A percentile compares a stretch with the other conserved stretches of the same genome.
These are phyloP conservation scores for Phrynocephalus forsythii DNA, from an alignment of 2,797 vertebrate species.

Conservation along the genomic window DNA sequence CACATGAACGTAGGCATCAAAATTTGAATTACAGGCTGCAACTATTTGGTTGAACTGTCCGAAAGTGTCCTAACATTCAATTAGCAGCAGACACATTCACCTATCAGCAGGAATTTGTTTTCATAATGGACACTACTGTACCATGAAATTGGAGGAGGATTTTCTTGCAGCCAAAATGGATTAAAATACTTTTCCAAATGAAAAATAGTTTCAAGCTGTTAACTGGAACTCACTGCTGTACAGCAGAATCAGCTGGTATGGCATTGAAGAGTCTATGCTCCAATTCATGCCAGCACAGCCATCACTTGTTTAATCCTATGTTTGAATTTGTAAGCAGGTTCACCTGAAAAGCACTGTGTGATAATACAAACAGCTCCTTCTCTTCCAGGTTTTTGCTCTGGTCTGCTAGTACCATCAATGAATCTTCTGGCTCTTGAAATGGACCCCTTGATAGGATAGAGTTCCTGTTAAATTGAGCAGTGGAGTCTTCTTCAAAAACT, in stretches of 20 bases:
- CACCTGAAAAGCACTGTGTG: background rate
- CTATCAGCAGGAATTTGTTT: slow-evolving; percentile 60
- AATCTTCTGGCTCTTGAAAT: background rate
- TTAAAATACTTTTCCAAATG: slow-evolving; percentile 49
- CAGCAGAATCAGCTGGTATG: background rate
- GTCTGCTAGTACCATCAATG: background rate
- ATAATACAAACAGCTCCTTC: background rate
- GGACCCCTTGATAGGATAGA: background rate
- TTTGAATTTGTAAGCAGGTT: background rate
- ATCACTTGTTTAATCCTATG: background rate
- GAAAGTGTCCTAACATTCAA: slow-evolving; percentile 50
- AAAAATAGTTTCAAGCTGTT: slow-evolving; percentile 54
- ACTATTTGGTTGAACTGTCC: slow-evolving; percentile 35
- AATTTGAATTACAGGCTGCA: slow-evolving; percentile 24
- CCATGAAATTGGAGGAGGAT: slow-evolving; percentile 71
- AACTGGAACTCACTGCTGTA: background rate
- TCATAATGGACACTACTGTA: slow-evolving; percentile 65
- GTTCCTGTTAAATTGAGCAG: background rate
- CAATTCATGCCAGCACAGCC: background rate
- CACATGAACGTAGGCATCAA: background rate
- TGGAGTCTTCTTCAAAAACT: background rate
- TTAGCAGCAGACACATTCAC: slow-evolving; percentile 52
- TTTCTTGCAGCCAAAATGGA: slow-evolving; percentile 63
- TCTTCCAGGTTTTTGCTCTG: background rate
- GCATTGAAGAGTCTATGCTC: background rate